phyloP scores from a whole-genome alignment of 23 tunicate genomes.

The Oikopleura albicans region DNA sequence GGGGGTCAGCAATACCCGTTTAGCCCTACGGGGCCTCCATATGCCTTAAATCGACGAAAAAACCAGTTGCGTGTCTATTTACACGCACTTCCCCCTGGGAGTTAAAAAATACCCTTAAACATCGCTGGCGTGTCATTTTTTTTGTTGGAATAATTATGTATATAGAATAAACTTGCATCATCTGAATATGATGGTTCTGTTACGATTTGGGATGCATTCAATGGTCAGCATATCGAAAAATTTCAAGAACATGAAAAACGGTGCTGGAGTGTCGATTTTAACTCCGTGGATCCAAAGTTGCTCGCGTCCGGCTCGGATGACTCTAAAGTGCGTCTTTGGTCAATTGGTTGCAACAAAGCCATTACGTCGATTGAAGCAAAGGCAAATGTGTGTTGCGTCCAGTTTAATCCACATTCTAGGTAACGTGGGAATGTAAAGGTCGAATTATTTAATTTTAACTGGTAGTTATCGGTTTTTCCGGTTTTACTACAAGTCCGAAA shows the following conservation, averaged over 20 bases:
- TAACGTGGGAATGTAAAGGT: too few relatives aligned
- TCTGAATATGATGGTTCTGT: slow-evolving; percentile 92
- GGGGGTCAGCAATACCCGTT: too few relatives aligned
- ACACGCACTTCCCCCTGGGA: too few relatives aligned
- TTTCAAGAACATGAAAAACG: slow-evolving; percentile 91
- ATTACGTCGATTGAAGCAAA: slow-evolving; percentile 81
- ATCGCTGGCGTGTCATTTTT: too few relatives aligned
- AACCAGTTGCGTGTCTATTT: too few relatives aligned
- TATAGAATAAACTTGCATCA: slow-evolving; percentile 66
- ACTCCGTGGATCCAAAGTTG: slow-evolving; percentile 60
- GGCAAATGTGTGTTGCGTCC: slow-evolving; percentile 96
- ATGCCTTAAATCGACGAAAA: too few relatives aligned
- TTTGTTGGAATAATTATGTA: too few relatives aligned
- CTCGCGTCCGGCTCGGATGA: slow-evolving; percentile 95
- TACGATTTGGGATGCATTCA: slow-evolving; percentile 80
- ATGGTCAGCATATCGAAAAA: slow-evolving; percentile 34
- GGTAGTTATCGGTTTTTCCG: too few relatives aligned
- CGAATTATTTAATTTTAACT: too few relatives aligned
- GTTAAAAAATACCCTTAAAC: too few relatives aligned
- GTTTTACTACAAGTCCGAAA: too few relatives aligned
- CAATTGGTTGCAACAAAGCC: slow-evolving; percentile 38
- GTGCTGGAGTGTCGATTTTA: slow-evolving; percentile 98
- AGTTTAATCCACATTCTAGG: slow-evolving; percentile 71
- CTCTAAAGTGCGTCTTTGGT: slow-evolving; percentile 79
- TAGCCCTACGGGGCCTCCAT: too few relatives aligned